A percentile compares a stretch with the other conserved stretches of the same genome.
phyloP scores from a whole-genome alignment of 2,797 vertebrate species.

The Poeciliopsis paucimaculata region DNA sequence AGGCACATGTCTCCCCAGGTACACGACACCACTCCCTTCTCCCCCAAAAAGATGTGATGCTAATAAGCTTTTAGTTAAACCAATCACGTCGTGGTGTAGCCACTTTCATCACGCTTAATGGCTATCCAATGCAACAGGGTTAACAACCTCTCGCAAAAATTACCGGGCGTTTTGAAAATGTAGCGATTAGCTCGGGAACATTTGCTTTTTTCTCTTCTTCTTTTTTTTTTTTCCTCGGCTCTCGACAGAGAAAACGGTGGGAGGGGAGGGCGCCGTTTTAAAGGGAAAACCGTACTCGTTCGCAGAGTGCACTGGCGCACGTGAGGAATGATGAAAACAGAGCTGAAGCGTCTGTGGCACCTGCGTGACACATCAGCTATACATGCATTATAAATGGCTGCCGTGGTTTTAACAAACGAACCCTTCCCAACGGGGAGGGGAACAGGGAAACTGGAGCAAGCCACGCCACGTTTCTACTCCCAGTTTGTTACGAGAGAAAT shows the following conservation, averaged over 20 bases:
- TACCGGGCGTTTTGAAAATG: constrained; percentile 63
- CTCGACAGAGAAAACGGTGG: constrained; percentile 46
- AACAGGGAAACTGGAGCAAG: constrained; percentile 54
- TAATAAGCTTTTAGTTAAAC: constrained; percentile 80
- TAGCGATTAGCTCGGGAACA: constrained; percentile 68
- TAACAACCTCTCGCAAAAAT: constrained; percentile 70
- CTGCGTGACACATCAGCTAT: constrained; percentile 54
- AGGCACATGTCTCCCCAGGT: constrained; percentile 58
- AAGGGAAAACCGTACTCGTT: constrained; percentile 45
- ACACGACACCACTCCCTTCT: constrained; percentile 47
- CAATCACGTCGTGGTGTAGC: constrained; percentile 62
- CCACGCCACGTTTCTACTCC: constrained; percentile 18
- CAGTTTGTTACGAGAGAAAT: constrained; percentile 37
- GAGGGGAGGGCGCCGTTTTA: constrained; percentile 28
- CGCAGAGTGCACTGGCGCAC: constrained; percentile 41
- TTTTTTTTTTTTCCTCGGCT: not conserved
- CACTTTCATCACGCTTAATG: constrained; percentile 77
- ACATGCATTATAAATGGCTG: constrained; percentile 61
- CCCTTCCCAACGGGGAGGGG: constrained; percentile 22
- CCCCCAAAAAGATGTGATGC: constrained; percentile 48
- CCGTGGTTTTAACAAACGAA: constrained; percentile 55
- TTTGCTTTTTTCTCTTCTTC: constrained; percentile 49
- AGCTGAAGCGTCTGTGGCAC: constrained; percentile 26
- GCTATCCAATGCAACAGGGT: constrained; percentile 71
- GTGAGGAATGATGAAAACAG: constrained; percentile 47